Evolutionary conservation across 2,888 invertebrate genomes (phyloP), one percentile per base, ranked within the genome.

Genomic region (Nephrotoma guestfalica): DNA sequence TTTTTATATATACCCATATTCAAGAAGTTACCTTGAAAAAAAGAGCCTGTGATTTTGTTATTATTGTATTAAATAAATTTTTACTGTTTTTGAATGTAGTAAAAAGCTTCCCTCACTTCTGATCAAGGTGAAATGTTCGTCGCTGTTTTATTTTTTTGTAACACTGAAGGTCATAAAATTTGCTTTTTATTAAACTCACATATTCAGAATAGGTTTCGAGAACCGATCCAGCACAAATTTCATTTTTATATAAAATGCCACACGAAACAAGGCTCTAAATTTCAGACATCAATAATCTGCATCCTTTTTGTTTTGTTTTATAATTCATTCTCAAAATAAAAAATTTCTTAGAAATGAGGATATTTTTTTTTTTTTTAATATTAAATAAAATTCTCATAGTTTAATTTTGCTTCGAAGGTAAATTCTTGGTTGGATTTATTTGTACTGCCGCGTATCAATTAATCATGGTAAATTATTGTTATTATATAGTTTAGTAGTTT

Each of bases 401-500:
- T 85, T 85, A 42, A 85, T 41, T 85, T 85, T 85, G 41, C 42
- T 85, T 85, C 42, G 41, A 85, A 42, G 42, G 41, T 41, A 42
- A 85, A 42, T 85, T 85, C 41, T 85, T 85, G 84, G 41, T 41
- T 42, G 41, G 84, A 42, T 85, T 85, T 86, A 43, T 42, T 86
- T 86, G 42, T 43, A 43, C 43, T 43, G 85, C 45, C 45, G 45
- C 45, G 18, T 43, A 45, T 86, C 42, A 45, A 43, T 86, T 86
- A 86, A 86, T 86, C 45, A 42, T 42, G 85, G 85, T 86, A 43
- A 43, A 43, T 86, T 86, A 86, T 86, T 86, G 30, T 86, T 86
- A 86, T 86, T 86, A 71, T 71, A 71, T 71, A 71, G 71, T 71
- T 71, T 71, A 71, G 71, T 71, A 71, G 71, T 71, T 71, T 71